A percentile compares a stretch with the other conserved stretches of the same genome.
Conservation (phyloP, 2,113 vertebrate species). For the Leptobrachium leishanense region DNA sequence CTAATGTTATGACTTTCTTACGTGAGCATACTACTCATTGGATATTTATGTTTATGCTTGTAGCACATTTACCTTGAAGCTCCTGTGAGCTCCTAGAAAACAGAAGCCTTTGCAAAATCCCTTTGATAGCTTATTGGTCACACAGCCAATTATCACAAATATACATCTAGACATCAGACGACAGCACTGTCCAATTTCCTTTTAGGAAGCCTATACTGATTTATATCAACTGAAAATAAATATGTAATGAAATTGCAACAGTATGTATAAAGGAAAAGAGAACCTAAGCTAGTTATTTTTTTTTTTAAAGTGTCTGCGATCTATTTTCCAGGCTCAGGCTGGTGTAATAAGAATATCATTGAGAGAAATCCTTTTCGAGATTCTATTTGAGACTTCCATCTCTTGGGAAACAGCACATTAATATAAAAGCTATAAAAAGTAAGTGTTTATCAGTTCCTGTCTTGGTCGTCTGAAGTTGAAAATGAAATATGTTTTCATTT, state of each 20-base stretch:
- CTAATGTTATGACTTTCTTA: no score
- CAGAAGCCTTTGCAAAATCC: no score
- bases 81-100: no score
- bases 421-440: background rate
- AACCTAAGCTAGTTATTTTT: background rate
- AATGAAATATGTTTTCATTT: background rate
- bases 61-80: no score
- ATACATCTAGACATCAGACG: no score
- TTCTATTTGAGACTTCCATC: background rate
- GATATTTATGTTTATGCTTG: no score
- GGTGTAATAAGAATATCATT: background rate
- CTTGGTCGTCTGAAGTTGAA: background rate
- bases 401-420: conserved; percentile 1
- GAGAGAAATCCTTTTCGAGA: background rate
- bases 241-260: background rate
- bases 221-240: background rate
- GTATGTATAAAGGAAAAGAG: background rate
- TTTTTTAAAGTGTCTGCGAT: background rate
- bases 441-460: background rate
- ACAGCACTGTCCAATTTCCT: no score
- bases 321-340: background rate
- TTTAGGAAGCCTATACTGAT: background rate
- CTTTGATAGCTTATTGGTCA: no score
- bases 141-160: no score
- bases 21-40: no score